Evolutionary conservation across 1,140 invertebrate species (phyloP), one percentile per base, ranked within the genome.

Genomic region (Megalonaias nervosa): DNA sequence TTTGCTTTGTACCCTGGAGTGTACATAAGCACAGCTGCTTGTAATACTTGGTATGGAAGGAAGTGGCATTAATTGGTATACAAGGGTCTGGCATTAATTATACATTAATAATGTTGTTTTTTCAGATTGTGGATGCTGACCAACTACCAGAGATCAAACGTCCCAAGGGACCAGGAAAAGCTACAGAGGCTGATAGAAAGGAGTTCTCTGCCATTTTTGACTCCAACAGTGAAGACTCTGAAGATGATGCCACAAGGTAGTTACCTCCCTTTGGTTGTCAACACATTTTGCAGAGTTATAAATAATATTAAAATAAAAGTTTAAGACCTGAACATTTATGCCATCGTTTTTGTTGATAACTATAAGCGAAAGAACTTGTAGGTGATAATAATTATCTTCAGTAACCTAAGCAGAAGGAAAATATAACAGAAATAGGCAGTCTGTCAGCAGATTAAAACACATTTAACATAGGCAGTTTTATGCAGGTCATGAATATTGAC

Each of bases 181-280:
- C 87, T 17, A 79, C 87, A 48, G 78, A 79, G 60, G 74, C 84
- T 66, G 85, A 88, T 56, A 83, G 84, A 79, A 75, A 85, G 77
- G 82, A 88, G 69, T 89, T 89, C 71, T 82, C 81, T 23, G 85
- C 80, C 31, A 72, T 89, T 60, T 88, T 89, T 83, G 85, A 86
- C 26, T 66, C 65, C 14, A 84, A 87, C 64, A 81, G 80, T 61
- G 84, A 85, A 67, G 86, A 88, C 58, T 75, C 75, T 64, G 85
- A 85, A 21, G 86, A 87, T 64, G 83, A 85, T 71, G 76, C 66
- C 19, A 68, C 67, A 48, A 48, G 38, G 38, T 48, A 9, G 38
- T 48, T 48, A 48, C 38, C 38, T 48, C 38, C 38, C 11, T 48
- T 48, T 48, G 38, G 38, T 48, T 11, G 9, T 48, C 38, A 48